Percentiles rank a stretch among this genome's conserved stretches.
Evolutionary conservation across 2,113 vertebrate species (phyloP).

Genomic region (Lycaon pictus): DNA sequence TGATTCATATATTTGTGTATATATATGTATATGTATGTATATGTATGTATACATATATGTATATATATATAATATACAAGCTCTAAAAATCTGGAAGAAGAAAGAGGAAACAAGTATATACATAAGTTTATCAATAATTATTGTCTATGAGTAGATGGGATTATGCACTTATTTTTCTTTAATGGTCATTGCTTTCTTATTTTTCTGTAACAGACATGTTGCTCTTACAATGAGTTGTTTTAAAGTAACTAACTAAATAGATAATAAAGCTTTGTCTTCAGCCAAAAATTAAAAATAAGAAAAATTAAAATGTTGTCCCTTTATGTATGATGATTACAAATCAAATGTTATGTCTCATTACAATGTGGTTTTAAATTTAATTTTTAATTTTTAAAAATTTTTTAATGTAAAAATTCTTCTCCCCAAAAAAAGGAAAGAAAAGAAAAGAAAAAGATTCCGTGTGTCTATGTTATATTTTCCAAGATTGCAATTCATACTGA

Average conservation of each 20-base stretch:
- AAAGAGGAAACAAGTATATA: neutral
- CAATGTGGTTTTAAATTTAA: neutral
- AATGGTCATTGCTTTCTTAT: neutral
- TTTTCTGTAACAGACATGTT: neutral
- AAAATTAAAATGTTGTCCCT: neutral
- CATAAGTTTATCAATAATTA: neutral
- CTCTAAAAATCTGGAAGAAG: neutral
- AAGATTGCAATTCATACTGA: neutral
- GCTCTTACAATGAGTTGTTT: neutral
- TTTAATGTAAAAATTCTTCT: neutral
- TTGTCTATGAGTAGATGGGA: neutral
- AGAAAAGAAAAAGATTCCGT: neutral
- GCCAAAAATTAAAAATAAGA: neutral
- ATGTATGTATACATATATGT: too few relatives aligned
- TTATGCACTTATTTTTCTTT: neutral
- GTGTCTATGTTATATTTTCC: neutral
- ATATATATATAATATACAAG: neutral
- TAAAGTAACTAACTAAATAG: neutral
- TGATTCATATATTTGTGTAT: neutral
- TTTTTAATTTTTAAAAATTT: neutral
- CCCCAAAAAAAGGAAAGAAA: neutral
- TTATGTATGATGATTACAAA: neutral
- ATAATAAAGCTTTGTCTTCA: neutral
- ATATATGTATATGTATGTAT: too few relatives aligned
- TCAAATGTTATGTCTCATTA: neutral